Evolutionary conservation across 2,888 invertebrate species (phyloP), one percentile per base, ranked within the genome.

Genomic region (Phaedon cochleariae): DNA sequence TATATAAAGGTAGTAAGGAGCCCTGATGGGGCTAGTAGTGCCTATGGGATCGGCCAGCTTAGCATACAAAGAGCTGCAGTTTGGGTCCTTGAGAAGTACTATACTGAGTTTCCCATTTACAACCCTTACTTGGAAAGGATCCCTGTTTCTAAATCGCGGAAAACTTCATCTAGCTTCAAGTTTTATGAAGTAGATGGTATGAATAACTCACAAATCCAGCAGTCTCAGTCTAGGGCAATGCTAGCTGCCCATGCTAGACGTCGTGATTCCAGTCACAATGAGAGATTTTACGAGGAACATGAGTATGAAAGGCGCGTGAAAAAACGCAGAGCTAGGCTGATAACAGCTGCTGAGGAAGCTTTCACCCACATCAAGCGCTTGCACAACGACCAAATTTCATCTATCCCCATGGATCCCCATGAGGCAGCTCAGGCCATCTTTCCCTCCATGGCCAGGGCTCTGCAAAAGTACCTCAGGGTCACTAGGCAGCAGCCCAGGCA

Each of bases 401-500:
- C 94, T 0, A 89, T 93, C 65, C 92, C 94, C 0, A 91, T 99
- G 86, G 96, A 97, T 79, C 93, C 98, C 0, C 90, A 95, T 76
- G 98, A 98, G 85, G 98, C 98, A 2, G 98, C 98, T 0, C 96
- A 97, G 82, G 96, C 98, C 0, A 96, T 99, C 62, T 98, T 99
- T 81, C 98, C 98, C 1, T 96, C 97, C 6, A 92, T 99, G 87
- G 96, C 98, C 0, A 89, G 97, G 63, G 95, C 98, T 1, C 86
- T 99, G 70, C 98, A 98, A 85, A 98, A 99, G 84, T 99, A 95
- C 84, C 86, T 99, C 64, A 90, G 98, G 9, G 93, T 97, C 1
- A 99, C 98, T 0, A 85, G 98, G 0, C 98, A 98, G 81, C 98
- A 98, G 82, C 97, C 98, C 0, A 86, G 96, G 60, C 97, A 98